phyloP scores from a whole-genome alignment of 2,113 vertebrate species.

The Chionis minor region DNA sequence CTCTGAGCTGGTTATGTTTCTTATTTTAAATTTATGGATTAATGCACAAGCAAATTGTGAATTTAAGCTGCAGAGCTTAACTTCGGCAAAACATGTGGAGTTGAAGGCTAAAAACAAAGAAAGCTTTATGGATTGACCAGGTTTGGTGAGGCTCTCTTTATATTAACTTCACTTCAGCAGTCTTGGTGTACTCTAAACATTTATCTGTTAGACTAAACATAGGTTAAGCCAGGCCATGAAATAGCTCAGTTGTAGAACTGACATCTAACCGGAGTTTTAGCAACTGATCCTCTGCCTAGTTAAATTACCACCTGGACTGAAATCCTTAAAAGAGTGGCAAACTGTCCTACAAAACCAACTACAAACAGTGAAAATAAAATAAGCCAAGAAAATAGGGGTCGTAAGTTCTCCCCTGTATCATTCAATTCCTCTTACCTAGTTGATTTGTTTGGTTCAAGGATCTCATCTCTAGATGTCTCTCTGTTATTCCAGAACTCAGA shows the following conservation, averaged over 20 bases:
- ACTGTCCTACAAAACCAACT: background rate
- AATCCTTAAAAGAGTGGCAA: background rate
- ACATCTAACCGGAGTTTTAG: conserved; percentile 1
- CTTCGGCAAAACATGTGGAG: background rate
- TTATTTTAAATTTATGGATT: background rate
- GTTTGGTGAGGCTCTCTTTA: background rate
- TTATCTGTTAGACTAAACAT: conserved; percentile 44
- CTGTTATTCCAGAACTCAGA: background rate
- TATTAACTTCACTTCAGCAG: background rate
- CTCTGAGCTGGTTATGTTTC: background rate
- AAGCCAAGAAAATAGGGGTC: background rate
- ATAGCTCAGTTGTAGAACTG: background rate
- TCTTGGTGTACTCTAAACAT: conserved; percentile 12
- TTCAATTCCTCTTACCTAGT: background rate
- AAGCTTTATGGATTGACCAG: background rate
- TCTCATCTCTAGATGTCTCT: background rate
- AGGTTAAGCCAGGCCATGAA: conserved; percentile 15
- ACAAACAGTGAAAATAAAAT: background rate
- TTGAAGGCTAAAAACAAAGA: background rate
- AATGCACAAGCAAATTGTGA: background rate
- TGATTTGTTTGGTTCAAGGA: background rate
- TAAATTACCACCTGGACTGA: background rate
- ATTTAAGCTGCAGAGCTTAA: background rate
- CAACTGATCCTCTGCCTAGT: background rate
- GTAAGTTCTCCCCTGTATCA: background rate